Evolutionary conservation across 2,888 invertebrate genomes (phyloP).

Genomic region (Morpho helenor): DNA sequence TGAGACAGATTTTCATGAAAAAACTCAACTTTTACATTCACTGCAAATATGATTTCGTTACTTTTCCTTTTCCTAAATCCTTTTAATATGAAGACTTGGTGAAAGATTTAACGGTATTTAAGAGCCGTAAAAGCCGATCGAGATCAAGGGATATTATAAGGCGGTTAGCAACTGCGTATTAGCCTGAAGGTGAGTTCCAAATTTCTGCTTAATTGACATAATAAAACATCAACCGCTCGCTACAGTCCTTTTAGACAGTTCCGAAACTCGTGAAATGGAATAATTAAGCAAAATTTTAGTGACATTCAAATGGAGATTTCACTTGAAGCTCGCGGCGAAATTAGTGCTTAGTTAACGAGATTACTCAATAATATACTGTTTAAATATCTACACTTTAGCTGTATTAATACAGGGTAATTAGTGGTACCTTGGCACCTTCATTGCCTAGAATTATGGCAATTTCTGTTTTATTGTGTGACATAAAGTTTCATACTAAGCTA

Average conservation of each 20-base stretch:
- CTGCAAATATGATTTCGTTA: no score
- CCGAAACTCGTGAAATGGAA: slow-evolving; percentile 47
- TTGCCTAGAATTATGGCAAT: neutral
- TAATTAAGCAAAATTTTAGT: slow-evolving; percentile 53
- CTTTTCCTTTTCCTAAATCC: neutral
- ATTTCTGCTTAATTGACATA: slow-evolving; percentile 61
- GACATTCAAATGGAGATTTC: slow-evolving; percentile 51
- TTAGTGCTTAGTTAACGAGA: slow-evolving; percentile 40
- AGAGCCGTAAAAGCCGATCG: slow-evolving; percentile 19
- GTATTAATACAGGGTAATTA: slow-evolving; percentile 3
- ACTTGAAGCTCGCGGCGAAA: slow-evolving; percentile 31
- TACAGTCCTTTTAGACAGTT: slow-evolving; percentile 45
- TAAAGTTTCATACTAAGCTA: no score
- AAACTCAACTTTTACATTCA: no score
- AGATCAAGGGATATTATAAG: slow-evolving; percentile 17
- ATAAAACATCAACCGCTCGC: slow-evolving; percentile 43
- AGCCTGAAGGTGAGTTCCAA: slow-evolving; percentile 35
- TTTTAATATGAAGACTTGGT: neutral
- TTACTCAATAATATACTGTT: slow-evolving; percentile 29
- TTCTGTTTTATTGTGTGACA: no score
- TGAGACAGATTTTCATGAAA: no score
- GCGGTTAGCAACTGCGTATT: slow-evolving; percentile 21
- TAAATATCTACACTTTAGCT: slow-evolving; percentile 6
- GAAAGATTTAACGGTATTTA: slow-evolving; percentile 33
- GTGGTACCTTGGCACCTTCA: neutral